Evolutionary conservation across 2,113 vertebrate species (phyloP), one percentile per base, ranked within the genome.

Genomic region (Craseonycteris thonglongyai): DNA sequence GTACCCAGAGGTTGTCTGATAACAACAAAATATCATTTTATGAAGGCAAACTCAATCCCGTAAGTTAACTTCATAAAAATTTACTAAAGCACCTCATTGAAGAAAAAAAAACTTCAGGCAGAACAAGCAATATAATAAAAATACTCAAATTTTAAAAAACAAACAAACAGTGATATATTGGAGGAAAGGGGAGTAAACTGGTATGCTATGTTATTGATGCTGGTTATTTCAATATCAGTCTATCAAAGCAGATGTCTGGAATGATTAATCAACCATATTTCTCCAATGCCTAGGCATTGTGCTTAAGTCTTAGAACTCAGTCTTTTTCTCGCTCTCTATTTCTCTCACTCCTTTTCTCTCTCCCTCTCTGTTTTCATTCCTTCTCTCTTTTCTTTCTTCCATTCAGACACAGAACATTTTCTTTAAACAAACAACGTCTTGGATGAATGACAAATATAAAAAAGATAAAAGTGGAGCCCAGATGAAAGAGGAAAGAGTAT

Each of bases 391-490:
- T 5, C 54, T 59, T 54, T 65, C 58, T 88, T 75, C 69, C 45
- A 63, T 56, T 91, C n/a, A 63, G 51, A 75, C 26, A 86, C 2
- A 92, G 26, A 94, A 90, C 30, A 75, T 65, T 51, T 81, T 82
- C 35, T 90, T 92, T 76, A 83, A 87, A 65, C 47, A 93, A 89
- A 78, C 22, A 95, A 88, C 76, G 82, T 79, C 35, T 30, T 78
- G 35, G 18, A 3, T 82, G 61, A 85, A 89, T 68, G 51, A 78
- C 28, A 90, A 76, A 92, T 76, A 78, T 38, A 65, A 76, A 49
- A 66, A 12, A 87, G 59, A 65, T 78, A 54, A 90, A 81, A 61
- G 6, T 69, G 38, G n/a, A 93, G 35, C 54, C 47, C 19, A 35
- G 56, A 82, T 12, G 49, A 83, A 66, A 30, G 14, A 71, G 9